Evolutionary conservation across 2,797 vertebrate species (phyloP), one percentile per base, ranked within the genome.

Genomic region (Champsocephalus esox): DNA sequence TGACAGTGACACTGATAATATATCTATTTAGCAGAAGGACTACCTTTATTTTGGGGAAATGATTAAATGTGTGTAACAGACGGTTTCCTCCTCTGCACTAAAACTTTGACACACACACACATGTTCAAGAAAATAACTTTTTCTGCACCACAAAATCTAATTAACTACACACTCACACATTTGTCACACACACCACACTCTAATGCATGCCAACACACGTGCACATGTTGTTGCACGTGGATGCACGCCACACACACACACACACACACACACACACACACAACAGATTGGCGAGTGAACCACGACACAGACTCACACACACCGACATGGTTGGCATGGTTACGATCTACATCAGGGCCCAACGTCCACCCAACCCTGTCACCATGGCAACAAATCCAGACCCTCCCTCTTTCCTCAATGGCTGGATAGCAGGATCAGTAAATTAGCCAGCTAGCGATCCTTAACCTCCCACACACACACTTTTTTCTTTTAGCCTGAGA

Each of bases 331-430:
- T 88, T 86, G 83, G 76, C 77, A 89, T 88, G 83, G 71, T 81
- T 75, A 75, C 86, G 92, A 92, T 93, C 89, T 93, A 93, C 91
- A 93, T 72, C 79, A 63, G 66, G 77, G 66, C 56, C 80, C 76
- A 73, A n/a, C 80, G 71, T 80, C 77, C 69, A 60, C 77, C 67
- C 50, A 68, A 61, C 60, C 56, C 44, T 66, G 74, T 87, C 69
- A 66, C 87, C 80, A 78, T 81, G 82, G 85, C 73, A 85, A 89
- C 86, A 76, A 74, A 67, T 62, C 67, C 72, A 12, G 4, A 34
- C 43, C 28, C 28, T 17, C 0, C 44, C 14, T 10, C 13, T 51
- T 34, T 45, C 61, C 7, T n/a, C 38, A 51, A 38, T 57, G 13
- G 57, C 54, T 55, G 76, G 41, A 68, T 6, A 74, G 41, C 63